Evolutionary conservation across 2,888 invertebrate genomes (phyloP).

Genomic region (Panzeria rudis): DNA sequence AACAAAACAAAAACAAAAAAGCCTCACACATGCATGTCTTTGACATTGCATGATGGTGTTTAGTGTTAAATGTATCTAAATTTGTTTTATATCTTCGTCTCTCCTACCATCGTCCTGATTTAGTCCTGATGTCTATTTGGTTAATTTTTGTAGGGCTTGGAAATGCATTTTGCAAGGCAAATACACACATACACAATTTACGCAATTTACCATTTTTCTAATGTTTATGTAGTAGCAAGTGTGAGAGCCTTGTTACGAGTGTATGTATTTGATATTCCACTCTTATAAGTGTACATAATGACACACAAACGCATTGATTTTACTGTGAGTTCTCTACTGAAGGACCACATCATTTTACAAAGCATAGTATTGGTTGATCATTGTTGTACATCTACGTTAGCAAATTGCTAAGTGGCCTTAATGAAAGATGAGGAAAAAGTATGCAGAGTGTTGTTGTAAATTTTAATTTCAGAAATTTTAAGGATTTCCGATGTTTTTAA

Average conservation of each 20-base stretch:
- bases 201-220: conserved; percentile 56
- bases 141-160: conserved; percentile 19
- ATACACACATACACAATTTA: conserved; percentile 13
- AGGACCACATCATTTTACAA: conserved; percentile 31
- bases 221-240: background rate
- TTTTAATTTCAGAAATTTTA: conserved; percentile 10
- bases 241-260: background rate
- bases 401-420: conserved; percentile 50
- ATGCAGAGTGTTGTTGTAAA: conserved; percentile 15
- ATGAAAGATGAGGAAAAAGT: conserved; percentile 7
- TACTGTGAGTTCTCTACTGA: background rate
- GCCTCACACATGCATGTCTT: conserved; percentile 12
- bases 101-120: background rate
- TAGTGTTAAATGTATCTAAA: conserved; percentile 69
- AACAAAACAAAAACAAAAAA: conserved; percentile 14
- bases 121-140: conserved; percentile 24
- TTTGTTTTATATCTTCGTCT: conserved; percentile 34
- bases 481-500: background rate
- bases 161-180: conserved; percentile 45
- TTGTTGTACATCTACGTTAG: conserved; percentile 21
- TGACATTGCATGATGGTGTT: conserved; percentile 51
- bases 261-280: background rate
- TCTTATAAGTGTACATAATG: background rate
- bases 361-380: conserved; percentile 36
- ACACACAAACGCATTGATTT: conserved; percentile 1